These are phyloP conservation scores for Sorex maritimensis DNA, from an alignment of 2,797 vertebrate species.

Conservation along the genomic window DNA sequence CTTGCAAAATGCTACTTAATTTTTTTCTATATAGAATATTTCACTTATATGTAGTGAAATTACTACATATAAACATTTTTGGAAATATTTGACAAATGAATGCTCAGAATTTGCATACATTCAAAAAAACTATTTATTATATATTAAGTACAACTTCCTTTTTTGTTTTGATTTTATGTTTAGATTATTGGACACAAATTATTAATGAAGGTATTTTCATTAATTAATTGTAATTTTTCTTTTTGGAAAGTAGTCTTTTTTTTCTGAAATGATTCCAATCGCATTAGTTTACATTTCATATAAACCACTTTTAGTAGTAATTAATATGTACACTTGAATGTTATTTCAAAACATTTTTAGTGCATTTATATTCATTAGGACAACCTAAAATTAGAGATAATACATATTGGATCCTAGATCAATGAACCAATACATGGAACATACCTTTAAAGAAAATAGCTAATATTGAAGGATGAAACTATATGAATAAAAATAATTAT, in stretches of 20 bases:
- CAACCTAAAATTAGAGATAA: neutral
- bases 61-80: neutral
- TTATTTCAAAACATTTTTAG: neutral
- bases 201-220: neutral
- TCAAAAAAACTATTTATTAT: slow-evolving; percentile 30
- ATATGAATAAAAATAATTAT: neutral
- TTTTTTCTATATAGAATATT: neutral
- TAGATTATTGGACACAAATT: neutral
- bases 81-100: slow-evolving; percentile 12
- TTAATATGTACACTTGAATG: slow-evolving; percentile 23
- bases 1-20: neutral
- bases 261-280: neutral
- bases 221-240: neutral
- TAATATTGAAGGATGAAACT: neutral
- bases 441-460: neutral
- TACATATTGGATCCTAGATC: neutral
- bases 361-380: neutral
- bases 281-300: neutral
- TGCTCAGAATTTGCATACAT: neutral
- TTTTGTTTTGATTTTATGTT: neutral
- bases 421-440: neutral
- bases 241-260: slow-evolving; percentile 38
- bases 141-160: neutral
- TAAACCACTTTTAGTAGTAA: slow-evolving; percentile 1
- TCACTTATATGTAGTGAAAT: slow-evolving; percentile 26